phyloP scores from a whole-genome alignment of 2,888 invertebrate species.

The Andrena dorsata region DNA sequence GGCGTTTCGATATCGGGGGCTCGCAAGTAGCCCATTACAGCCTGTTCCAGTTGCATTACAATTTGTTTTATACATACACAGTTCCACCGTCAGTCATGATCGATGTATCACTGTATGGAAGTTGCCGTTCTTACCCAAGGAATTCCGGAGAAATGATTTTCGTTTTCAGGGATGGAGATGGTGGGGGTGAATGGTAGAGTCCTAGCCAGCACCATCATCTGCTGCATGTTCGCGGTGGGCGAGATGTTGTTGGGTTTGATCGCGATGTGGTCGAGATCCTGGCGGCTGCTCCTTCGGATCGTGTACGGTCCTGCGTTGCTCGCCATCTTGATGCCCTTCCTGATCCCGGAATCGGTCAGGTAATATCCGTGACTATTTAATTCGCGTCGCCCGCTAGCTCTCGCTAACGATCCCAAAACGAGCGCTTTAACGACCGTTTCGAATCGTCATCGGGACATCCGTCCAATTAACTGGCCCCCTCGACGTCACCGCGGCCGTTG shows the following conservation, averaged over 20 bases:
- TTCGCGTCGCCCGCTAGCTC: conserved; percentile 8
- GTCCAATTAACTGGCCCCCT: conserved; percentile 36
- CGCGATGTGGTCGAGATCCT: conserved; percentile 89
- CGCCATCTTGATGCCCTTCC: conserved; percentile 89
- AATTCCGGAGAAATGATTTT: background rate
- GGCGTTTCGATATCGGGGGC: too few relatives aligned
- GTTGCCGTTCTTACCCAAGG: background rate
- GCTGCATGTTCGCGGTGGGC: conserved; percentile 90
- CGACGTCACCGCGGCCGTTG: conserved; percentile 26
- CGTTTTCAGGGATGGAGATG: conserved; percentile 89
- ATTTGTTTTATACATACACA: background rate
- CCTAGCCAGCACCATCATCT: conserved; percentile 89
- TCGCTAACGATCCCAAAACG: conserved; percentile 40
- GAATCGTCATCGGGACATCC: conserved; percentile 30
- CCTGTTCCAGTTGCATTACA: background rate
- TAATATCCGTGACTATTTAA: conserved; percentile 57
- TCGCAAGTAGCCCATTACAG: background rate
- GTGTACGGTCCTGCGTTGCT: conserved; percentile 90
- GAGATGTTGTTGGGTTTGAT: conserved; percentile 89
- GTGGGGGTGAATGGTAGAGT: conserved; percentile 91
- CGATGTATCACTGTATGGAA: background rate
- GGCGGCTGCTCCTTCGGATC: conserved; percentile 89
- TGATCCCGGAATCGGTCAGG: conserved; percentile 90
- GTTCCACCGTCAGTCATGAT: background rate
- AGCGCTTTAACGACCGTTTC: conserved; percentile 18